These are phyloP conservation scores for Gulo gulo DNA, from an alignment of 2,113 vertebrate species.

Conservation along the genomic window DNA sequence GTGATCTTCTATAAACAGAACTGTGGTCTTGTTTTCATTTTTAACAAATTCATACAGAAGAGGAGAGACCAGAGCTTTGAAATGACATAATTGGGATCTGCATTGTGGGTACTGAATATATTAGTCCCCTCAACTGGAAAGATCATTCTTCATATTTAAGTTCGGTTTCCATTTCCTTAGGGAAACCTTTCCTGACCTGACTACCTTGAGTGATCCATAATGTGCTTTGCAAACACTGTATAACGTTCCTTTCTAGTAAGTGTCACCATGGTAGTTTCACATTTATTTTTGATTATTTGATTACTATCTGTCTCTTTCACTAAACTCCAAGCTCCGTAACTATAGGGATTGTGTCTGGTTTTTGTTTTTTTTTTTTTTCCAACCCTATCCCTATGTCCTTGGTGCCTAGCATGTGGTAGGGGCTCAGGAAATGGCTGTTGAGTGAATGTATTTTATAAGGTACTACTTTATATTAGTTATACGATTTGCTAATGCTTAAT, in stretches of 20 bases:
- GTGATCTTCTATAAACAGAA: not conserved
- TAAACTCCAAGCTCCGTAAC: not conserved
- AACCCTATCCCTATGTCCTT: not conserved
- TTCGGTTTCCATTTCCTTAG: not conserved
- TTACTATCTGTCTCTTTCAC: not conserved
- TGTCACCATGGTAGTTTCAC: not conserved
- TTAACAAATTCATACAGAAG: not conserved
- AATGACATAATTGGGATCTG: not conserved
- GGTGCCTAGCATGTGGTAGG: not conserved
- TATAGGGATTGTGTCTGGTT: not conserved
- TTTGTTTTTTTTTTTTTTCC: not conserved
- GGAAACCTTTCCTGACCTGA: not conserved
- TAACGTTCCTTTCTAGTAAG: not conserved
- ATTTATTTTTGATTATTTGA: not conserved
- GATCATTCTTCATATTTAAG: not conserved
- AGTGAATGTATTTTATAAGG: not conserved
- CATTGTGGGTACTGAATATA: not conserved
- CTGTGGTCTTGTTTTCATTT: constrained; percentile 3
- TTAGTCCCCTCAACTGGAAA: not conserved
- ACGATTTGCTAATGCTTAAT: not conserved
- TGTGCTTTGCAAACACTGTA: not conserved
- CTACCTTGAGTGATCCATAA: not conserved
- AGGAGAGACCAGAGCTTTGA: not conserved
- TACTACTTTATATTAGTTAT: not conserved
- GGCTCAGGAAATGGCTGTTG: not conserved